phyloP scores from a whole-genome alignment of 2,888 invertebrate species.

The Ectemnius cavifrons region DNA sequence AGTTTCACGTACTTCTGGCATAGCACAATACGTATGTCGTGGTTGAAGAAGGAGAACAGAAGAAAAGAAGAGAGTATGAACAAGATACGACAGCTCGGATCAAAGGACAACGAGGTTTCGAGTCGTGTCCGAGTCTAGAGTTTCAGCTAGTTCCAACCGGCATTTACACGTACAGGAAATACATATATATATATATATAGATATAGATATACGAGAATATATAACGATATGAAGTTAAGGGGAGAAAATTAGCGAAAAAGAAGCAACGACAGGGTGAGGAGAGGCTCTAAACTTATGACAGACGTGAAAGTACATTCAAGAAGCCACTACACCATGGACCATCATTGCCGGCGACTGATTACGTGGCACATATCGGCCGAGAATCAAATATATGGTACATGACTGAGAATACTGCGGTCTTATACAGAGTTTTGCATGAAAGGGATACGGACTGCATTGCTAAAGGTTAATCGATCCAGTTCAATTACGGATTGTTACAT shows the following conservation, averaged over 20 bases:
- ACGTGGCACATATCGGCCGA: conserved; percentile 4
- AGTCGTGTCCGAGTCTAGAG: conserved; percentile 20
- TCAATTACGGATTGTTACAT: not conserved
- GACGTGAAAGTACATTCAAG: conserved; percentile 63
- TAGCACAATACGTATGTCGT: conserved; percentile 49
- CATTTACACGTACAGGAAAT: conserved; percentile 53
- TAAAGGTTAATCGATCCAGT: not conserved
- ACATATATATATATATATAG: conserved; percentile 31
- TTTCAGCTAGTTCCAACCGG: conserved; percentile 41
- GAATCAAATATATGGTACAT: conserved; percentile 10
- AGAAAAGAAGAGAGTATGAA: too few species aligned
- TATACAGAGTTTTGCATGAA: not conserved
- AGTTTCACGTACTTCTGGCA: conserved; percentile 56
- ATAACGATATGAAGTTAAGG: conserved; percentile 48
- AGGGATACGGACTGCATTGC: conserved; percentile 2
- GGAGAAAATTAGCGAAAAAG: conserved; percentile 52
- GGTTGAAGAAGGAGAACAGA: conserved; percentile 31
- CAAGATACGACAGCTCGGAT: too few species aligned
- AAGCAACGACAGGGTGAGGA: conserved; percentile 11
- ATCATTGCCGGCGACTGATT: conserved; percentile 59
- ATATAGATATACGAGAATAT: conserved; percentile 2
- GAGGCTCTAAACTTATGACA: conserved; percentile 55
- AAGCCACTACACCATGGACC: conserved; percentile 70
- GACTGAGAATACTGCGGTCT: not conserved
- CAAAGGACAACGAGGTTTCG: conserved; percentile 17